A percentile compares a stretch with the other conserved stretches of the same genome.
Conservation (phyloP, 2,888 invertebrate species). For the Fragum fragum region DNA sequence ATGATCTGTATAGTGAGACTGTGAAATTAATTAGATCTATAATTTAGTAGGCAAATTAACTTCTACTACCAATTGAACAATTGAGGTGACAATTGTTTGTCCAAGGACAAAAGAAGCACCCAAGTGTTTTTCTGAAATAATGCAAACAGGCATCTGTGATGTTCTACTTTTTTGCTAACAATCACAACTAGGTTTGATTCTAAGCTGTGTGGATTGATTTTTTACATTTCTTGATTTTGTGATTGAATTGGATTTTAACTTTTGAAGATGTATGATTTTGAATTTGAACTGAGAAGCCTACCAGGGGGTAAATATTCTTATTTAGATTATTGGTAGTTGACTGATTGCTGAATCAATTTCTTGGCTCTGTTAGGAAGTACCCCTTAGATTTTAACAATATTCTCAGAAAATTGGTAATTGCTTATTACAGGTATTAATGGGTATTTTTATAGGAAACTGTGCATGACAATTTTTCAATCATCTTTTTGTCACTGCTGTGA, state of each 20-base stretch:
- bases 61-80: conserved; percentile 14
- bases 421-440: no score
- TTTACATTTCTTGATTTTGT: not conserved
- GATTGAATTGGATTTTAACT: not conserved
- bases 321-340: no score
- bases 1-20: not conserved
- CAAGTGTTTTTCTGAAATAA: not conserved
- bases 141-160: conserved; percentile 1
- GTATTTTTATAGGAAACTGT: no score
- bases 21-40: conserved; percentile 18
- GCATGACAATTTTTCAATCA: no score
- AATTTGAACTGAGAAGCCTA: conserved; percentile 20
- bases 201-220: not conserved
- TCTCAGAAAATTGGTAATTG: no score
- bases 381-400: no score
- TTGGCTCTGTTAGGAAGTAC: no score
- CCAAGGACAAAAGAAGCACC: not conserved
- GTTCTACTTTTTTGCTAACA: not conserved
- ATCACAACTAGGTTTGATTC: not conserved
- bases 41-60: not conserved
- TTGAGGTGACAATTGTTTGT: conserved; percentile 12
- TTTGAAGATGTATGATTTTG: conserved; percentile 26
- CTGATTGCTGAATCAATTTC: no score
- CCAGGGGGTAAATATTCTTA: conserved; percentile 22
- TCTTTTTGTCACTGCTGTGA: no score